Percentiles rank a stretch among this genome's conserved stretches.
Conservation (phyloP, 2,888 invertebrate species). For the Oeneis ivallda region DNA sequence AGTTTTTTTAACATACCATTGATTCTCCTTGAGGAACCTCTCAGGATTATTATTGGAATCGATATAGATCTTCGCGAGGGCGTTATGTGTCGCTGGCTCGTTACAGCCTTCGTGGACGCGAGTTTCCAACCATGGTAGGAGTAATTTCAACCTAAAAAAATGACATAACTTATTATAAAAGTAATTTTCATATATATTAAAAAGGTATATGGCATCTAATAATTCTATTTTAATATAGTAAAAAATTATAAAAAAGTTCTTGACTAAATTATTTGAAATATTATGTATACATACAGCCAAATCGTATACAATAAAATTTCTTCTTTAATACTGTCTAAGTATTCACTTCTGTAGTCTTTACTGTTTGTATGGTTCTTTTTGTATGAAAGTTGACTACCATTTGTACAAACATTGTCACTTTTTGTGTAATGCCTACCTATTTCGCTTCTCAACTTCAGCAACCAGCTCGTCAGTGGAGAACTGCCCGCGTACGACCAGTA, state of each 20-base stretch:
- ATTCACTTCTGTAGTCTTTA: too few species aligned
- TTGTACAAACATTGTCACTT: background rate
- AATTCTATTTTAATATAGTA: too few species aligned
- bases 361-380: too few species aligned
- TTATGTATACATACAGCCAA: too few species aligned
- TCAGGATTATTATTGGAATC: slow-evolving; percentile 99
- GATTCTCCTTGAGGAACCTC: slow-evolving; percentile 93
- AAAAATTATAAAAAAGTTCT: too few species aligned
- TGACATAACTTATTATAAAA: background rate
- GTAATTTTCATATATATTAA: too few species aligned
- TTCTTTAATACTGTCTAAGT: too few species aligned
- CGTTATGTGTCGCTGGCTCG: slow-evolving; percentile 99
- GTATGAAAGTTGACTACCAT: background rate
- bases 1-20: slow-evolving; percentile 75
- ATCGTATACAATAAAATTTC: too few species aligned
- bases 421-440: slow-evolving; percentile 77
- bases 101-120: slow-evolving; percentile 98
- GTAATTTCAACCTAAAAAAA: slow-evolving; percentile 86
- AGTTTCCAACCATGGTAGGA: slow-evolving; percentile 98
- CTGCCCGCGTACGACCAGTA: slow-evolving; percentile 97
- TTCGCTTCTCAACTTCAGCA: slow-evolving; percentile 97
- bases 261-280: too few species aligned
- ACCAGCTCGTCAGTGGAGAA: slow-evolving; percentile 99
- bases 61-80: slow-evolving; percentile 99
- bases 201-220: too few species aligned